Conservation (phyloP, 2,888 invertebrate species). For the Tetragnatha montana region DNA sequence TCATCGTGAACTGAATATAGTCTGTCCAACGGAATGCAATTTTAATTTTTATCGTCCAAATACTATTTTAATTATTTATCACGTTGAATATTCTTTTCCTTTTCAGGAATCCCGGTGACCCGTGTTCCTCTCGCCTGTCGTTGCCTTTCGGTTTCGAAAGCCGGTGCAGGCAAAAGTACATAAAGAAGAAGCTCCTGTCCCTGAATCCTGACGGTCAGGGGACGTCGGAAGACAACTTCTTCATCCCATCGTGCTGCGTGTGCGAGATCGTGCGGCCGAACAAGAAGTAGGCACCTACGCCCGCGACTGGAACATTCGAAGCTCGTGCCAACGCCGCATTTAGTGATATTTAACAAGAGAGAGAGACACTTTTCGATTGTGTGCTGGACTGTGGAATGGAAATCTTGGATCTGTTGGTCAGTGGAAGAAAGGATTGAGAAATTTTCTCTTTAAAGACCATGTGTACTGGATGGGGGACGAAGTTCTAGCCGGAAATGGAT, state of each 20-base stretch:
- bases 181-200: conserved; percentile 73
- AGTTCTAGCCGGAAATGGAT: neutral
- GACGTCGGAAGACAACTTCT: conserved; percentile 72
- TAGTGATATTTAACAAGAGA: conserved; percentile 13
- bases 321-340: conserved; percentile 31
- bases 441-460: neutral
- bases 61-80: no score
- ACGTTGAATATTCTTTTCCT: neutral
- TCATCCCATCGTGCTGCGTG: conserved; percentile 73
- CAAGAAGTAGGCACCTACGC: conserved; percentile 25
- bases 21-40: no score
- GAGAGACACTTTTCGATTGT: neutral
- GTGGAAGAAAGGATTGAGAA: neutral
- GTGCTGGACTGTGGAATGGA: no score
- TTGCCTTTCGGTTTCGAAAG: conserved; percentile 73
- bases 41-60: no score
- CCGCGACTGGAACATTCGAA: conserved; percentile 1
- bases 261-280: conserved; percentile 66
- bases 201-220: conserved; percentile 72
- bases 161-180: conserved; percentile 73
- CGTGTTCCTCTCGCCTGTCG: conserved; percentile 72
- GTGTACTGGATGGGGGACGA: neutral
- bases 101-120: conserved; percentile 59
- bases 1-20: no score
- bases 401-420: no score